A percentile compares a stretch with the other conserved stretches of the same genome.
Evolutionary conservation across 2,797 vertebrate genomes (phyloP).

Genomic region (Acanthopagrus latus): DNA sequence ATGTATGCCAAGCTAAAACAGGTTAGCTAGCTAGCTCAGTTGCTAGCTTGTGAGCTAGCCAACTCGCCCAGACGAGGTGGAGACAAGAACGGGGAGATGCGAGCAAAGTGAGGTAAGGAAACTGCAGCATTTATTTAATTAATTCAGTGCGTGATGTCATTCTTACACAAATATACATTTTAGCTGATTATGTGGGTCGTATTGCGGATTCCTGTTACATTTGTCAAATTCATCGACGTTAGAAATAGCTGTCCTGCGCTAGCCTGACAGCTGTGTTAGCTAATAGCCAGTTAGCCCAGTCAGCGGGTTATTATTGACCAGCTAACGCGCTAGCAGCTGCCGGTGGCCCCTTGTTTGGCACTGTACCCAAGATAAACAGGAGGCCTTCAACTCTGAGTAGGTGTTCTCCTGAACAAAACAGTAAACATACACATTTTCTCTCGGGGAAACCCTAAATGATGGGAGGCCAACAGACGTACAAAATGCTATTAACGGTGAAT

Average conservation of each 20-base stretch:
- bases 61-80: conserved; percentile 62
- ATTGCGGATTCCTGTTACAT: conserved; percentile 1
- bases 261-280: conserved; percentile 68
- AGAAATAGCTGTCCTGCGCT: conserved; percentile 44
- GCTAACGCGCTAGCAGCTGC: conserved; percentile 50
- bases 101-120: conserved; percentile 76
- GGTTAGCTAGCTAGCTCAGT: conserved; percentile 77
- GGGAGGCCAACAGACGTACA: background rate
- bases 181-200: rapidly evolving
- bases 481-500: conserved; percentile 5
- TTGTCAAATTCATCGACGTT: conserved; percentile 65
- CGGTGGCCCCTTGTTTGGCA: conserved; percentile 42
- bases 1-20: conserved; percentile 75
- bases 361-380: conserved; percentile 19
- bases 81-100: conserved; percentile 74
- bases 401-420: background rate
- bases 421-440: background rate
- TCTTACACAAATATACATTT: rapidly evolving
- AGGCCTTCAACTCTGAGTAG: conserved; percentile 35
- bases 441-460: background rate
- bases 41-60: conserved; percentile 75
- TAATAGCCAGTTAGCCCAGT: conserved; percentile 63
- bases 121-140: background rate
- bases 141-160: rapidly evolving
- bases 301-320: conserved; percentile 61